Evolutionary conservation across 1,140 invertebrate species (phyloP).

Genomic region (Vollenhovia emeryi): DNA sequence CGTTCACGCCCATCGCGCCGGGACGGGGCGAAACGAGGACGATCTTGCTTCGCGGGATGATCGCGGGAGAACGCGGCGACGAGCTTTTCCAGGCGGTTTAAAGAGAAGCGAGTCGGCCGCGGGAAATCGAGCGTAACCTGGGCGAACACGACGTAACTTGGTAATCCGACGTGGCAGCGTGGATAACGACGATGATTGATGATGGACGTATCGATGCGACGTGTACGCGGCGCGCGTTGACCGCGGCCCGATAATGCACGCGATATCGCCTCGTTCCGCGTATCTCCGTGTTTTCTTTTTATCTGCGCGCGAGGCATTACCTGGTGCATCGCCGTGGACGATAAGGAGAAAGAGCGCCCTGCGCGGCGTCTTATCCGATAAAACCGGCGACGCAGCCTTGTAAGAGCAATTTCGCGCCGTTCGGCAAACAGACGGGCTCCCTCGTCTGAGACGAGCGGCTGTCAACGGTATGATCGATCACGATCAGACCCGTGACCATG

Average conservation of each 20-base stretch:
- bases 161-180: neutral
- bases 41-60: neutral
- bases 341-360: neutral
- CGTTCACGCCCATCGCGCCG: neutral
- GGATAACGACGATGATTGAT: conserved; percentile 22
- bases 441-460: neutral
- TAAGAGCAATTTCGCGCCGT: conserved; percentile 21
- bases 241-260: conserved; percentile 24
- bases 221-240: neutral
- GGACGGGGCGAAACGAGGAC: neutral
- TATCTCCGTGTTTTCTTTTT: conserved; percentile 13
- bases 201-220: conserved; percentile 13
- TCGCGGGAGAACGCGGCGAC: neutral
- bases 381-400: neutral
- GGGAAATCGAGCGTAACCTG: neutral
- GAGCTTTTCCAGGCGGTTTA: neutral
- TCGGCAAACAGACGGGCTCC: conserved; percentile 10
- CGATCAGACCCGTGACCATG: conserved; percentile 20
- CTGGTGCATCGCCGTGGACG: conserved; percentile 15
- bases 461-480: conserved; percentile 28
- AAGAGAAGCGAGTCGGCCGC: neutral
- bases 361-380: conserved; percentile 39
- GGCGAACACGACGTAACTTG: neutral
- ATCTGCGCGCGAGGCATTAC: conserved; percentile 12
- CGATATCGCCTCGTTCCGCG: neutral